These are phyloP conservation scores for Dugesia japonica DNA, from an alignment of 2,888 invertebrate genomes.

Conservation along the genomic window DNA sequence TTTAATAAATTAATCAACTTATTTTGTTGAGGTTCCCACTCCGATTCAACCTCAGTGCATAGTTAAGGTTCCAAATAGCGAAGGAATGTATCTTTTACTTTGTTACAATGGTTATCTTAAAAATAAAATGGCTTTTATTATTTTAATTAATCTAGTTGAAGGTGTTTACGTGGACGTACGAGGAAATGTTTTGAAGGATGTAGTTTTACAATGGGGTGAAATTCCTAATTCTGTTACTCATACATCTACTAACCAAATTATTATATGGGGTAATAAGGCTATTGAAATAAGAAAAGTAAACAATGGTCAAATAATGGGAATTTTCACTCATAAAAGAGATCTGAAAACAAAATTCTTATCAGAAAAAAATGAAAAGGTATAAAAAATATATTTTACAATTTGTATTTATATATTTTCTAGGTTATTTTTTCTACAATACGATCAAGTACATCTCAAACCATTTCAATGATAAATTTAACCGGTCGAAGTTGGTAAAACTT, in stretches of 20 bases:
- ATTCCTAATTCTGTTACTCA: background rate
- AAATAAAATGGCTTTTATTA: background rate
- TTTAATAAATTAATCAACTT: background rate
- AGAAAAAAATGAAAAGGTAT: background rate
- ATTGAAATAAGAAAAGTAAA: conserved; percentile 1
- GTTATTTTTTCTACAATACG: background rate
- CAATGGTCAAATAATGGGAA: conserved; percentile 10
- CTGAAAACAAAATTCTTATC: background rate
- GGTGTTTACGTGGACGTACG: background rate
- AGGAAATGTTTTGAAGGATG: background rate
- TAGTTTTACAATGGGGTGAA: conserved; percentile 2
- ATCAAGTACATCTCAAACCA: background rate
- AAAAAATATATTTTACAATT: background rate
- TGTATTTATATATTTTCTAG: background rate
- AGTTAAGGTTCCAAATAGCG: background rate
- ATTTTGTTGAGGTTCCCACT: background rate
- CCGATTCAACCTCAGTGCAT: background rate
- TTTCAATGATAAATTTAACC: background rate
- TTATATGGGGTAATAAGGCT: conserved; percentile 7
- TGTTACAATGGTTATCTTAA: background rate
- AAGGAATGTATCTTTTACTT: background rate
- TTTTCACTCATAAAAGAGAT: conserved; percentile 8
- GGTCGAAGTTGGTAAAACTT: background rate
- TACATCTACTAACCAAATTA: background rate
- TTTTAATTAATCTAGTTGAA: background rate